Conservation (phyloP, 2,113 vertebrate species). For the crab-eating macaque (Macaca fascicularis) region T2T-MFA8v1.1 NC_088386.1:48934501-48935000, state of each 20-base stretch:
- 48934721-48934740: background rate
- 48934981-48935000: background rate
- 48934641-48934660: background rate
- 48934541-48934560: background rate
- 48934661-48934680: background rate
- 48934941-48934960: background rate
- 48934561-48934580: background rate
- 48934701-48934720: background rate
- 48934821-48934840: background rate
- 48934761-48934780: background rate
- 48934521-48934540: background rate
- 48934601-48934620: conserved; percentile 1
- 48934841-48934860: background rate
- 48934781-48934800: background rate
- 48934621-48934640: background rate
- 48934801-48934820: background rate
- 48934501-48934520: conserved; percentile 17
- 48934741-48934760: background rate
- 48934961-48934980: background rate
- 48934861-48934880: background rate
- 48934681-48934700: background rate
- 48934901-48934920: background rate
- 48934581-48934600: background rate
- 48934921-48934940: background rate
- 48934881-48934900: background rate